A percentile compares a stretch with the other conserved stretches of the same genome.
These are phyloP conservation scores for Conomelus anceps DNA, from an alignment of 2,888 invertebrate genomes.

Conservation along the genomic window DNA sequence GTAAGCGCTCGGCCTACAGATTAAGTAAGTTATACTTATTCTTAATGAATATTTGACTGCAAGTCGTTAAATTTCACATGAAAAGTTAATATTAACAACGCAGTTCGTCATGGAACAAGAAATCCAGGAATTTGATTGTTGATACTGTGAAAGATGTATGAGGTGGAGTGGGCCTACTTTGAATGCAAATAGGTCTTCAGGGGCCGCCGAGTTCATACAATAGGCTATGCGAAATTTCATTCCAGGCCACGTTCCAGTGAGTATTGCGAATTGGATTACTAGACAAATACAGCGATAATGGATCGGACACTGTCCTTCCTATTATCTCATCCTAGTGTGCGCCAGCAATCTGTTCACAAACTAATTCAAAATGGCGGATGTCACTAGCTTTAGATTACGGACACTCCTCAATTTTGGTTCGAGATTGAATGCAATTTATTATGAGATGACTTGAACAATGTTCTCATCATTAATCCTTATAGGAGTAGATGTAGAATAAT, in stretches of 20 bases:
- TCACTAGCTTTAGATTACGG: background rate
- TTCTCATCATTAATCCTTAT: too few relatives aligned
- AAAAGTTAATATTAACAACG: too few relatives aligned
- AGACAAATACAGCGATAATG: background rate
- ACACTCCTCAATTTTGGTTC: background rate
- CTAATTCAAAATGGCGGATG: background rate
- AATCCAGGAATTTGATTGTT: background rate
- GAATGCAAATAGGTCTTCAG: background rate
- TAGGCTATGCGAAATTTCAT: background rate
- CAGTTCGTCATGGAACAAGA: too few relatives aligned
- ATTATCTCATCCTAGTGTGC: background rate
- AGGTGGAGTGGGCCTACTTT: too few relatives aligned
- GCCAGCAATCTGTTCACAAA: background rate
- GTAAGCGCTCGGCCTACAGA: too few relatives aligned
- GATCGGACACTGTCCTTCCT: background rate
- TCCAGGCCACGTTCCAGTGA: background rate
- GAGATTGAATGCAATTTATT: background rate
- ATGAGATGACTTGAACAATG: background rate
- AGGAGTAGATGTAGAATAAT: too few relatives aligned
- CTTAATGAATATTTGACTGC: too few relatives aligned
- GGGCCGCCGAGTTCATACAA: background rate
- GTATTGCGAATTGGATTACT: background rate
- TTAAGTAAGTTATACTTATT: too few relatives aligned
- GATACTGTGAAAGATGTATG: background rate
- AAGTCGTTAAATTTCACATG: too few relatives aligned